Conservation (phyloP, 2,797 vertebrate species). For the Thaleichthys pacificus region DNA sequence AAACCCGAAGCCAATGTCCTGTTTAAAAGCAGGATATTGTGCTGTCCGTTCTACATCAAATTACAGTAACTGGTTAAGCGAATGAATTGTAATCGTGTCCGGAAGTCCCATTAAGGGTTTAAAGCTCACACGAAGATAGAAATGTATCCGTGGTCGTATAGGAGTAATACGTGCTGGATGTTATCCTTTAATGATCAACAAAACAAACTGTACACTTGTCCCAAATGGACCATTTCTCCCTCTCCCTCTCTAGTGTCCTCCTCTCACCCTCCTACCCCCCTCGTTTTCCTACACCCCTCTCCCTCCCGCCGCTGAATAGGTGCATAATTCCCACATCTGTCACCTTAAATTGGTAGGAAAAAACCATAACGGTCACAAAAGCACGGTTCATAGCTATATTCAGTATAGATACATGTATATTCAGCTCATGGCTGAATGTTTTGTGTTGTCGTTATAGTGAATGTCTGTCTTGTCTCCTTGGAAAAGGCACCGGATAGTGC, state of each 20-base stretch:
- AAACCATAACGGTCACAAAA: not conserved
- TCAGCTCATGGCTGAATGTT: too few species aligned
- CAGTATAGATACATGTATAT: too few species aligned
- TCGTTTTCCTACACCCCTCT: not conserved
- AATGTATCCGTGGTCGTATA: too few species aligned
- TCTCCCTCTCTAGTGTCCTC: not conserved
- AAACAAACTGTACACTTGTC: too few species aligned
- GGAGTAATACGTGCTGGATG: too few species aligned
- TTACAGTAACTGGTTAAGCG: not conserved
- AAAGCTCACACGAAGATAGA: too few species aligned
- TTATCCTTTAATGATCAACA: too few species aligned
- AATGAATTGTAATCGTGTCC: too few species aligned
- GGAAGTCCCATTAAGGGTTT: too few species aligned
- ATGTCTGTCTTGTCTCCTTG: not conserved
- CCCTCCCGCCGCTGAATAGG: not conserved
- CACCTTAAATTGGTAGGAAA: not conserved
- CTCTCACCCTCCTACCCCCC: not conserved
- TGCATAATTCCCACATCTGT: constrained; percentile 1
- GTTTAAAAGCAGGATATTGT: not conserved
- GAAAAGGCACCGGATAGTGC: not conserved
- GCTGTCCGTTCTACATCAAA: not conserved
- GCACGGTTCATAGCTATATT: too few species aligned
- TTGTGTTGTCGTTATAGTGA: not conserved
- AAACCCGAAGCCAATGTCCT: not conserved
- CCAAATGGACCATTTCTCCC: not conserved